Base-by-base conservation (phyloP, 1,140 invertebrate species). In the Sarcophaga peregrina region DNA sequence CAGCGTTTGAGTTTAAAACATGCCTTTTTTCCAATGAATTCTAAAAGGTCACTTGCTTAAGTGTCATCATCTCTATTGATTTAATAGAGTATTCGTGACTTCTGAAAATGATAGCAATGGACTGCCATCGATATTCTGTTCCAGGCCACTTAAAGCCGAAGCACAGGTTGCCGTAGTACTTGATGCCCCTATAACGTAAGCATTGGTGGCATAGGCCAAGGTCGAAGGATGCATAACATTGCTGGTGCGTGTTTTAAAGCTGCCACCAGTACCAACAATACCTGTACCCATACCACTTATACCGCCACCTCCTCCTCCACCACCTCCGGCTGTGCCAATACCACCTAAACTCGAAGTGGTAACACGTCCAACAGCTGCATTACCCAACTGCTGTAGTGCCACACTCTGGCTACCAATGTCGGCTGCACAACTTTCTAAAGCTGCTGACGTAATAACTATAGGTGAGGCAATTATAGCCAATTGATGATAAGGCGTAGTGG, bases 81-180 rank as follows among this genome's bases (percentile, higher is more conserved):
- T 94, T 91, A 95, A 93, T 85, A 95, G 90, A 85, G 95, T 95
- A 92, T 95, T 95, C 88, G 95, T 95, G 92, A 95, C 94, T 93
- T 95, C 94, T 92, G 94, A 95, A 93, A 95, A 94, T 92, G 95
- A 95, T 92, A 95, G 87, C 93, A 96, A 86, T 93, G 95, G 94
- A 94, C 94, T 95, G 91, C 93, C 93, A 92, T 95, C 94, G 91
- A 92, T 91, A 54, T 48, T 78, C n/a, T 78, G 75, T 25, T 78
- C 75, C 17, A 78, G 25, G 11, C 75, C 75, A 78, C 75, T 50
- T 50, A 73, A 25, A 92, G 91, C 91, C 93, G 92, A 92, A 92
- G 92, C 72, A 68, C 47, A 76, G 11, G 50, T 46, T 37, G 46
- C 54, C 37, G 4, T n/a, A 9, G 4, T 20, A 5, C 20, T 54